Base-by-base conservation (phyloP, 2,113 vertebrate species). In the Vicugna pacos region DNA sequence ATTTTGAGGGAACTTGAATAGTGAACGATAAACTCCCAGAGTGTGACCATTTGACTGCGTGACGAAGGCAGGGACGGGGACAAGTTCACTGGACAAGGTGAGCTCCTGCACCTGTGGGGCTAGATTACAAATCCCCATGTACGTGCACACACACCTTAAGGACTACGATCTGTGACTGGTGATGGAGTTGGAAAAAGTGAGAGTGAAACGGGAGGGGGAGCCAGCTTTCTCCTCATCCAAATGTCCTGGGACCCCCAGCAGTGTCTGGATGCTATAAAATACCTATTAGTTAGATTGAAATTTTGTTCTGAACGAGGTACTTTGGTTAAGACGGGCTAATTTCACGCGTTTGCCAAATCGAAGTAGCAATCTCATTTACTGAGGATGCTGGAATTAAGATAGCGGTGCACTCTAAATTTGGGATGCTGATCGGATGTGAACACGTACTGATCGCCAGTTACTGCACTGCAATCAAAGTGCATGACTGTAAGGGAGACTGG, bases 101-200 rank as follows among this genome's bases (percentile, higher is more conserved):
- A 62, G 30, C 12, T 38, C 3, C 13, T 9, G 3, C 11, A n/a
- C 22, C 4, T 8, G 1, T 3, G 30, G 11, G 1, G 11, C 24
- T 19, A 20, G 46, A 65, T 17, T 48, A n/a, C 69, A 82, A 54
- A 83, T 69, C 2, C 1, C 26, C 1, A 4, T 30, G 22, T 22
- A 6, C 3, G 3, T 3, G 20, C 17, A 70, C 5, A 77, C 4
- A 32, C 6, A 50, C 30, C 24, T 28, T 2, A 32, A 38, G 9
- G 17, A 60, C 11, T 35, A 30, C 30, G 14, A 46, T 28, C 2
- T 0, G 9, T 30, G 10, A 46, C 4, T 10, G 3, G 8, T 42
- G 4, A 60, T 13, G 1, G 42, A 46, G n/a, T 54, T 60, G 7
- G 42, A 13, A 24, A 46, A 3, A n/a, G 0, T 50, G 30, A 38